Conservation (phyloP, 2,797 vertebrate genomes). For the Tragelaphus oryx region DNA sequence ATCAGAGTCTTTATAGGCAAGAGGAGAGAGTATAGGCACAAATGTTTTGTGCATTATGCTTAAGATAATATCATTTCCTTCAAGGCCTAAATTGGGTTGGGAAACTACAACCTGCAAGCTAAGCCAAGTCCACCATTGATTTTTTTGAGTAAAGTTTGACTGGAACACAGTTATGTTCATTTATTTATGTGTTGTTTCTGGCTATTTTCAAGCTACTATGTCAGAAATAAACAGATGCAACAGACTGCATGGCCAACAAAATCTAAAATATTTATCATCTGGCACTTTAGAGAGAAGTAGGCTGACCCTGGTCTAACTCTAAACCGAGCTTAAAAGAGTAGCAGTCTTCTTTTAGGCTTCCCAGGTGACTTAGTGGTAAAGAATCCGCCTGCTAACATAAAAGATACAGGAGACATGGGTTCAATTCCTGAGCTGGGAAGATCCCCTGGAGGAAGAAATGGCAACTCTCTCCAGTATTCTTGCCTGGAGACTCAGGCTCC, state of each 20-base stretch:
- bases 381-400: not conserved
- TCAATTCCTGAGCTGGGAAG: not conserved
- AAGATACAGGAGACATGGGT: not conserved
- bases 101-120: not conserved
- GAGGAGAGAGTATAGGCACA: not conserved
- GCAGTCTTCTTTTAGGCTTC: not conserved
- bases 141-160: conserved; percentile 8
- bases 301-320: not conserved
- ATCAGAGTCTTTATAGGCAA: not conserved
- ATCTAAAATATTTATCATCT: not conserved
- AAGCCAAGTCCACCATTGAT: not conserved
- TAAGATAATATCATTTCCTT: not conserved
- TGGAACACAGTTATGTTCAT: not conserved
- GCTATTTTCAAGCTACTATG: not conserved
- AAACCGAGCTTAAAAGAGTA: not conserved
- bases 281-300: not conserved
- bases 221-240: not conserved
- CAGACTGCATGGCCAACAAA: not conserved
- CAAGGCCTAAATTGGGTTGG: not conserved
- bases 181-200: not conserved
- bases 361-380: not conserved
- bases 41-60: not conserved
- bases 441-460: not conserved
- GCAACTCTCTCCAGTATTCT: not conserved
- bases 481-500: not conserved